Percentiles rank a stretch among this genome's conserved stretches.
phyloP scores from a whole-genome alignment of 2,888 invertebrate species.

The Hirtodrosophila alboralis region DNA sequence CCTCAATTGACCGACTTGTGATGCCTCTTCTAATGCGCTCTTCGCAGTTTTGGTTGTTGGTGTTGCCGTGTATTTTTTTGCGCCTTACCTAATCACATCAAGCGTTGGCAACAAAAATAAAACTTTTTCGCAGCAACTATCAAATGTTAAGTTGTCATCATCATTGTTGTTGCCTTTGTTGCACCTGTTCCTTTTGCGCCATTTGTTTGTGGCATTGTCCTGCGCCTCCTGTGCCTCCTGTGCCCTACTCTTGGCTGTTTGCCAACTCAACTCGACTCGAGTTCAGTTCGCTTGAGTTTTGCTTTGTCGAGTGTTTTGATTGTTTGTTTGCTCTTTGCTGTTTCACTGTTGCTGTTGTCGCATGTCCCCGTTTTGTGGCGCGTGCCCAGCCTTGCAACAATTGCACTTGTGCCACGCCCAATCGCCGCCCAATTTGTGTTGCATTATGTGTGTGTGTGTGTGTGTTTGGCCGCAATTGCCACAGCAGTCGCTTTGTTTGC shows the following conservation, averaged over 20 bases:
- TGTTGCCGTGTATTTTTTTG: conserved; percentile 6
- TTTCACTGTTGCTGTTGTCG: conserved; percentile 19
- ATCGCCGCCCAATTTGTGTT: conserved; percentile 25
- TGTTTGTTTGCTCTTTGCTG: conserved; percentile 37
- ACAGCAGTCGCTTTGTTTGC: conserved; percentile 39
- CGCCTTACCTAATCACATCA: conserved; percentile 28
- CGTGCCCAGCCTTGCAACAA: conserved; percentile 55
- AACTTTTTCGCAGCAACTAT: conserved; percentile 19
- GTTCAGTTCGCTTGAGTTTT: conserved; percentile 64
- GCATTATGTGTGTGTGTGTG: conserved; percentile 3
- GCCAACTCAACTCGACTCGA: conserved; percentile 60
- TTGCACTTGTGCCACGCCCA: conserved; percentile 61
- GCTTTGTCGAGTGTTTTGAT: conserved; percentile 57
- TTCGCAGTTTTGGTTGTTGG: conserved; percentile 3
- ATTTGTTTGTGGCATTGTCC: conserved; percentile 43
- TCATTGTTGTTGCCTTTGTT: conserved; percentile 17
- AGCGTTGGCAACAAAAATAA: conserved; percentile 1
- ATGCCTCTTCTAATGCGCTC: not conserved
- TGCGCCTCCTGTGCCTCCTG: conserved; percentile 3
- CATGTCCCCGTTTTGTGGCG: not conserved
- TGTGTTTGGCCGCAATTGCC: conserved; percentile 39
- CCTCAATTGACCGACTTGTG: conserved; percentile 30
- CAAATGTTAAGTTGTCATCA: conserved; percentile 53
- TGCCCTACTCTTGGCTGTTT: conserved; percentile 49
- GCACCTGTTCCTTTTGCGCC: conserved; percentile 37